phyloP scores from a whole-genome alignment of 2,888 invertebrate genomes.

The Thalpophila matura region DNA sequence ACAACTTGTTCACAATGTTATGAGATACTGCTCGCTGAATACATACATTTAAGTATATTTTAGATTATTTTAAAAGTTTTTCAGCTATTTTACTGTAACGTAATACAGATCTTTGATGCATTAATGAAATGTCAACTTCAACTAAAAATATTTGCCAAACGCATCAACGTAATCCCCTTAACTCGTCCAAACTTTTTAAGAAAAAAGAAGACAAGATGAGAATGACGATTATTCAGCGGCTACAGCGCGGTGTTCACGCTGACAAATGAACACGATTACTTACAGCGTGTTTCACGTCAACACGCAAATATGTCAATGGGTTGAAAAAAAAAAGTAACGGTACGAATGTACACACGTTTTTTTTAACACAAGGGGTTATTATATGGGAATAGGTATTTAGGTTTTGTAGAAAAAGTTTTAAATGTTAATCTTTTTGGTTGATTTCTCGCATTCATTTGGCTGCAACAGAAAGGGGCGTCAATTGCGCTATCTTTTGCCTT shows the following conservation, averaged over 20 bases:
- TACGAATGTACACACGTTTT: not conserved
- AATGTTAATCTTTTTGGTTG: too few species aligned
- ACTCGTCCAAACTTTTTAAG: slow-evolving; percentile 38
- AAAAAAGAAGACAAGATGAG: slow-evolving; percentile 66
- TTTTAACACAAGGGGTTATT: not conserved
- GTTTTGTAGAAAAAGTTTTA: too few species aligned
- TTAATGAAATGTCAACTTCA: slow-evolving; percentile 23
- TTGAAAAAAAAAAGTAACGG: slow-evolving; percentile 6
- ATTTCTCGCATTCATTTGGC: too few species aligned
- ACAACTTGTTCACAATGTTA: too few species aligned
- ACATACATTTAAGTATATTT: too few species aligned
- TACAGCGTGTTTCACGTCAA: slow-evolving; percentile 67
- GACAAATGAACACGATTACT: slow-evolving; percentile 79
- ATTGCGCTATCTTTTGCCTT: too few species aligned
- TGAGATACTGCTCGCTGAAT: too few species aligned
- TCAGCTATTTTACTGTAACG: too few species aligned
- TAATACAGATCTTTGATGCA: not conserved
- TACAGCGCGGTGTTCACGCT: slow-evolving; percentile 51
- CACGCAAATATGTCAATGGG: slow-evolving; percentile 52
- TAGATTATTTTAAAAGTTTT: too few species aligned
- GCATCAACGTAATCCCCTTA: slow-evolving; percentile 42
- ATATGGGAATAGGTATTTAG: not conserved
- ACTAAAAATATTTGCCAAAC: slow-evolving; percentile 41
- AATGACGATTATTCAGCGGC: slow-evolving; percentile 71
- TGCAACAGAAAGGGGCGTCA: too few species aligned